Evolutionary conservation across 2,797 vertebrate genomes (phyloP), one percentile per base, ranked within the genome.

Genomic region (Streptopelia turtur): DNA sequence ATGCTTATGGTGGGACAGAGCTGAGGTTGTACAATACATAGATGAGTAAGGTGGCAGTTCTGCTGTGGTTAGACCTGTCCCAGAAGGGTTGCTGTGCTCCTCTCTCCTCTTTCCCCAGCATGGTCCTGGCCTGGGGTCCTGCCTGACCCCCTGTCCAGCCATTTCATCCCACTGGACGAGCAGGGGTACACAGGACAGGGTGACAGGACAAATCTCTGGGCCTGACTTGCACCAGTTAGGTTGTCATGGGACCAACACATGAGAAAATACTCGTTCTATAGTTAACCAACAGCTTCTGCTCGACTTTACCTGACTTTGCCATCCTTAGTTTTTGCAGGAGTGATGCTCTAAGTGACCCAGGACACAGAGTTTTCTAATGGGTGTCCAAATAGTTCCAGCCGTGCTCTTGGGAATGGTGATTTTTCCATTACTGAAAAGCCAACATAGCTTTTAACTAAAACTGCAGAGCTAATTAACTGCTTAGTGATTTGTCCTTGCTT

Each of bases 401-500:
- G 6, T 66, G 23, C 77, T 71, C 13, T 79, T 75, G 83, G 61
- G 64, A 89, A 43, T 0, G 1, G 24, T 77, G 71, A 21, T 91
- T 95, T 90, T 93, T 89, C 74, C 30, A 57, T 27, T 66, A 70
- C 77, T 80, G 71, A 78, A 90, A 89, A 95, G 45, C 27, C 69
- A 85, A 8, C 5, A 2, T 45, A 65, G n/a, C 45, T 83, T 84
- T 88, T 89, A 77, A 57, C 50, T 90, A 33, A 92, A 89, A 87
- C 28, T 55, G 39, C 27, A 52, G 64, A 61, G 37, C 70, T 84
- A 90, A 90, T 89, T 92, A 90, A 74, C 75, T 89, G 76, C 85
- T 87, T 76, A 94, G 37, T 88, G 80, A 72, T 90, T 84, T 96
- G 82, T 72, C 79, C 90, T 94, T 86, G 75, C 47, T 84, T 76